Evolutionary conservation across 2,888 invertebrate genomes (phyloP), one percentile per base, ranked within the genome.

Genomic region (Tetragonula carbonaria): DNA sequence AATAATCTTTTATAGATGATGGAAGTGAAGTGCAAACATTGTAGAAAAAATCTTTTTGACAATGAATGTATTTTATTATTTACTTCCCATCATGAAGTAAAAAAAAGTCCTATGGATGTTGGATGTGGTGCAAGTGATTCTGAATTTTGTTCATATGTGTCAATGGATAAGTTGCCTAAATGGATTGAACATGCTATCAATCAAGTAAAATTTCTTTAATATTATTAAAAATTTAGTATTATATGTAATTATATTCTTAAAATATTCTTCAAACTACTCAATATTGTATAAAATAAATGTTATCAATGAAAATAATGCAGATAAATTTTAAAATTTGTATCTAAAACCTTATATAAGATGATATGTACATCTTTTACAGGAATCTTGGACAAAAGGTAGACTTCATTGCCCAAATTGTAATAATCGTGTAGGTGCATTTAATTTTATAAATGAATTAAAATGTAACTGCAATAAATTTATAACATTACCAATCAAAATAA

Each of bases 321-420:
- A 21, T 16, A 66, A 38, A 21, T 66, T 38, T 16, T 14, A 76
- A n/a, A 67, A 59, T 16, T 70, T 21, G 21, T 21, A 55, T 55
- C 13, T 6, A 45, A 67, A 62, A 50, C 8, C 16, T 28, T 18
- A 66, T 53, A 73, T 62, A 45, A 70, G 18, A 38, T 16, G 53
- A 63, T 11, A 23, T 4, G 2, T 68, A 28, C 50, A 77, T 82
- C 68, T 78, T 82, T 87, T 84, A n/a, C 63, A 90, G 90, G 84
- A 86, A 78, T 88, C 85, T 68, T 90, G 90, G 90, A 90, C 79
- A 11, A 90, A 90, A 57, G 90, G 90, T 67, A 90, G 82, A 78
- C 65, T 90, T 59, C 71, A 87, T 76, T 90, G 90, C 57, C 85
- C 84, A 2, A 21, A 85, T 50, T 90, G 90, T 65, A 90, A 90